Conservation (phyloP, 37 sponge, comb jelly and placozoan species). For the Halichondria panicea region DNA sequence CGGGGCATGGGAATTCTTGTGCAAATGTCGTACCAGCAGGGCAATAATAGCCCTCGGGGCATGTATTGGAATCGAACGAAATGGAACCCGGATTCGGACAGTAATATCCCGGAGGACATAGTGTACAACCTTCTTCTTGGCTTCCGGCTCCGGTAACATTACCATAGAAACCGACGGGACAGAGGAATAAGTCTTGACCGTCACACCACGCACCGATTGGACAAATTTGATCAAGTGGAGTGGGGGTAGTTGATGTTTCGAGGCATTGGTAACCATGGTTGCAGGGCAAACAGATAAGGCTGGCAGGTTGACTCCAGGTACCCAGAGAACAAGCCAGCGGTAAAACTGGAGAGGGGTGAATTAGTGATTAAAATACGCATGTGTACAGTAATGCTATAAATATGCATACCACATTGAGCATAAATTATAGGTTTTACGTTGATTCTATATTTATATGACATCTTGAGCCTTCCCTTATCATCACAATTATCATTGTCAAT, state of each 20-base stretch:
- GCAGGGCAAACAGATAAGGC: not conserved
- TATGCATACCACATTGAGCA: no score
- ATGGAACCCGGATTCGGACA: not conserved
- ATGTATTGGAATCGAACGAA: not conserved
- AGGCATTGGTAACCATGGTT: not conserved
- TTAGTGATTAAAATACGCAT: no score
- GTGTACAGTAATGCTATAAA: no score
- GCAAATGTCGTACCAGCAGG: not conserved
- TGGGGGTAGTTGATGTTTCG: not conserved
- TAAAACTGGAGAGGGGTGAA: not conserved
- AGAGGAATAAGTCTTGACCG: not conserved
- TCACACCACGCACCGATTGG: not conserved
- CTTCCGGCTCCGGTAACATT: slow-evolving; percentile 7
- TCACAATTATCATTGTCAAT: no score
- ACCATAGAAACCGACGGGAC: not conserved
- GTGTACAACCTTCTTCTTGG: not conserved
- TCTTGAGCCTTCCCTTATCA: no score
- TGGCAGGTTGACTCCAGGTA: not conserved
- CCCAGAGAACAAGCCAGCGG: not conserved
- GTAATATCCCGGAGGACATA: slow-evolving; percentile 12
- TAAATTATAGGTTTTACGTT: no score
- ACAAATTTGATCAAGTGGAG: not conserved
- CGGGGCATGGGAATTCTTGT: not conserved
- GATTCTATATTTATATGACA: no score
- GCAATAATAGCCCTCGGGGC: slow-evolving; percentile 2